Evolutionary conservation across 2,113 vertebrate species (phyloP).

Genomic region (Erythrocercus mccallii): DNA sequence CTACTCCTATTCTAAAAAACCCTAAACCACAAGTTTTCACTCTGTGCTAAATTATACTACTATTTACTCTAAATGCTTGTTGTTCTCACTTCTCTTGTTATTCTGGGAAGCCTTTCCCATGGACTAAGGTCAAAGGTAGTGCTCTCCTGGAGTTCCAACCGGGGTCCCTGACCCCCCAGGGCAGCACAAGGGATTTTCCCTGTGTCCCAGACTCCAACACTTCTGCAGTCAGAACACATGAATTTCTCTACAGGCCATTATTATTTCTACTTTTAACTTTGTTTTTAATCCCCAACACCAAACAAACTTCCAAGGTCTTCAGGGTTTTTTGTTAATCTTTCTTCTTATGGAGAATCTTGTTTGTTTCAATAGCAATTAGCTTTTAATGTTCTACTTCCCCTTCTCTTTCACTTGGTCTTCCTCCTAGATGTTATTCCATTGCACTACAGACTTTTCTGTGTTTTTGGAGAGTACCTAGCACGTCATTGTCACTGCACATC

Average conservation of each 20-base stretch:
- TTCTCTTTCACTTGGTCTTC: not conserved
- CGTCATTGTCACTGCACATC: accelerated
- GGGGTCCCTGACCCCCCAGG: too few relatives aligned
- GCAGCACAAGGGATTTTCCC: too few relatives aligned
- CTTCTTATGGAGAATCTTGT: not conserved
- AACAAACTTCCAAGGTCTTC: not conserved
- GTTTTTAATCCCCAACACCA: not conserved
- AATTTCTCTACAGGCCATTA: not conserved
- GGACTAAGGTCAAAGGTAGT: too few relatives aligned
- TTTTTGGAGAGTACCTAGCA: not conserved
- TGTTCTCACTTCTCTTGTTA: too few relatives aligned
- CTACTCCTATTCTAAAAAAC: too few relatives aligned
- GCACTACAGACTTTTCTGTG: not conserved
- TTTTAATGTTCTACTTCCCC: not conserved
- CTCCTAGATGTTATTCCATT: not conserved
- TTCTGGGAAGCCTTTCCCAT: too few relatives aligned
- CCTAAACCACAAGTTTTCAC: too few relatives aligned
- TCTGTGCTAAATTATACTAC: too few relatives aligned
- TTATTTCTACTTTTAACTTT: not conserved
- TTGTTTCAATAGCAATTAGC: not conserved
- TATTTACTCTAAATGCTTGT: too few relatives aligned
- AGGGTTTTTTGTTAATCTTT: not conserved
- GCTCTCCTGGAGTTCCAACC: too few relatives aligned
- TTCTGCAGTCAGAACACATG: not conserved
- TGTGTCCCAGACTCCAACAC: too few relatives aligned